Evolutionary conservation across 2,113 vertebrate genomes (phyloP), one percentile per base, ranked within the genome.

Genomic region (Cisticola juncidis): DNA sequence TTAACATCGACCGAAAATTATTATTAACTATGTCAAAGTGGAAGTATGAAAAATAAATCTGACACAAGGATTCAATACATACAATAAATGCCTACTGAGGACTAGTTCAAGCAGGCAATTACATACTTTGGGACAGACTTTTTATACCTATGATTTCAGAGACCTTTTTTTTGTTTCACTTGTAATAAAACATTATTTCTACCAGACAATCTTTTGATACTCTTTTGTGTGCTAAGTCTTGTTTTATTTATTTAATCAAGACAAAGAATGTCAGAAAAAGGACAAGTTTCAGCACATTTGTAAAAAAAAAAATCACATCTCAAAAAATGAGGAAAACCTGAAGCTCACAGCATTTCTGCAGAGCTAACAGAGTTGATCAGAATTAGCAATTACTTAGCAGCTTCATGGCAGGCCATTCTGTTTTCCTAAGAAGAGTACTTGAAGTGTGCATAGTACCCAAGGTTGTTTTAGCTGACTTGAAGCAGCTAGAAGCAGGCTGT

Each of bases 1-100:
- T 96, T 96, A 97, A 89, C 80, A 86, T 14, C 33, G 53, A 81
- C 61, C 69, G 78, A 94, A 94, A 76, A 45, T 16, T 85, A 50
- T 54, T 64, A 76, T 76, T 82, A 92, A 86, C 54, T 85, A 62
- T 48, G 85, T 40, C 51, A 65, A 88, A 92, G 69, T 12, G 24
- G 51, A 96, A 45, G 56, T 45, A 74, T 3, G 9, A 83, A 93
- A 90, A 70, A 92, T 26, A 82, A 81, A 84, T 36, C 29, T 38
- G 51, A 88, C 44, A 84, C 24, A 64, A 88, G 28, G 33, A 86
- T 48, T 57, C 87, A 93, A 90, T 22, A 61, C 14, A 65, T 44
- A 74, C 8, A 87, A 31, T 28, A 87, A 95, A 69, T 40, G 26
- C 42, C 78, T 79, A 53, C 31, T 18, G 25, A 94, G 42, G 20